Evolutionary conservation across 2,888 invertebrate species (phyloP).

Genomic region (Plebejus melissa): DNA sequence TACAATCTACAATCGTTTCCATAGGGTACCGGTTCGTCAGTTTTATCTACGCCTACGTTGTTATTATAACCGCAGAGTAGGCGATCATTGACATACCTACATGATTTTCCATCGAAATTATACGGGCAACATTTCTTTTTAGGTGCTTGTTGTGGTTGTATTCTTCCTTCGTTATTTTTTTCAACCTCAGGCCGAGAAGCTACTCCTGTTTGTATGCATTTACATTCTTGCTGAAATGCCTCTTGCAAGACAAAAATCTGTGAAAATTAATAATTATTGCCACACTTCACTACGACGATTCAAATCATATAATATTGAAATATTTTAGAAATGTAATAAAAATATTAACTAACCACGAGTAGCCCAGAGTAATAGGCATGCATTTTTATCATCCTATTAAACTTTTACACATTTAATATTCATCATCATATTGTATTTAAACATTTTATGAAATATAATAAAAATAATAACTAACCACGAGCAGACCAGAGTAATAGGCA

Average conservation of each 20-base stretch:
- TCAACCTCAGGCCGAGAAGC: not conserved
- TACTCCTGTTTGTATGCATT: not conserved
- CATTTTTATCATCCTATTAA: not conserved
- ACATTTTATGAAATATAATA: not conserved
- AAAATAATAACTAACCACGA: conserved; percentile 4
- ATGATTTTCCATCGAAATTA: conserved; percentile 52
- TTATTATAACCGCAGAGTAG: conserved; percentile 58
- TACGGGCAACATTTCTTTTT: conserved; percentile 60
- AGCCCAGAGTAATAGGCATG: not conserved
- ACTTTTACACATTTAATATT: no score
- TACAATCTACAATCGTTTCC: conserved; percentile 54
- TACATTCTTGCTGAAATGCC: not conserved
- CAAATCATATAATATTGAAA: not conserved
- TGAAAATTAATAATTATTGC: not conserved
- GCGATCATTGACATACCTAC: conserved; percentile 55
- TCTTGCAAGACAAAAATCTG: not conserved
- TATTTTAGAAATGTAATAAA: not conserved
- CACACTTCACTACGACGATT: not conserved
- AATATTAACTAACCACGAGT: conserved; percentile 15
- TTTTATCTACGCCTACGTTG: conserved; percentile 47
- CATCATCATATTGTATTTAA: not conserved
- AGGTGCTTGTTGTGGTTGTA: conserved; percentile 32
- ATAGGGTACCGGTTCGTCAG: conserved; percentile 39
- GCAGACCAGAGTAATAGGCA: not conserved
- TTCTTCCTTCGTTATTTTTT: conserved; percentile 24